phyloP scores from a whole-genome alignment of 2,888 invertebrate species.

The Cheilosia urbana region DNA sequence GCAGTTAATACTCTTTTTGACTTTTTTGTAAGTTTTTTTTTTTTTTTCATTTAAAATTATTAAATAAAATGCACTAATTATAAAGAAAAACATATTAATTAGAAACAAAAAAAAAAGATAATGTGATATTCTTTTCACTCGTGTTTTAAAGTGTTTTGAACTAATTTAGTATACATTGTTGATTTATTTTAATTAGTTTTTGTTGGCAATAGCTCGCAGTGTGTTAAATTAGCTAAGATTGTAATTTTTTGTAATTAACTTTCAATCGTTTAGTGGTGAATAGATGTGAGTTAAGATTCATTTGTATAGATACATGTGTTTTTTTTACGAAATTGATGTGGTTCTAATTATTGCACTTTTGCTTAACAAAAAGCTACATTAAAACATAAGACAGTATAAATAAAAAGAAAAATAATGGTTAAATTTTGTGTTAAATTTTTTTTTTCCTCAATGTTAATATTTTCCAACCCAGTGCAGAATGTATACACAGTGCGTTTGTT shows the following conservation, averaged over 20 bases:
- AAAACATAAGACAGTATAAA: slow-evolving; percentile 21
- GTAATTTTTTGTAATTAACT: slow-evolving; percentile 39
- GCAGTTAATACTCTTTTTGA: slow-evolving; percentile 39
- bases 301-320: slow-evolving; percentile 67
- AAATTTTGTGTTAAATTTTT: slow-evolving; percentile 62
- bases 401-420: slow-evolving; percentile 38
- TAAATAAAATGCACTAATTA: slow-evolving; percentile 56
- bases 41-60: slow-evolving; percentile 42
- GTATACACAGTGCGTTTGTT: slow-evolving; percentile 72
- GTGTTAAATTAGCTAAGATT: slow-evolving; percentile 65
- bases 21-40: slow-evolving; percentile 73
- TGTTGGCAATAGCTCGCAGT: slow-evolving; percentile 75
- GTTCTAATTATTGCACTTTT: slow-evolving; percentile 60
- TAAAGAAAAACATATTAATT: slow-evolving; percentile 26
- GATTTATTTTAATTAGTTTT: slow-evolving; percentile 43
- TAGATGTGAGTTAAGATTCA: slow-evolving; percentile 59
- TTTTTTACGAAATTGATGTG: slow-evolving; percentile 48
- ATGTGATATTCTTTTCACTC: slow-evolving; percentile 64
- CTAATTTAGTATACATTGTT: slow-evolving; percentile 49
- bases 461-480: slow-evolving; percentile 76
- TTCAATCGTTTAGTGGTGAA: slow-evolving; percentile 61
- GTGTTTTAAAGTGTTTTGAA: slow-evolving; percentile 64
- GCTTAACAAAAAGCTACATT: slow-evolving; percentile 52
- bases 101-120: slow-evolving; percentile 43
- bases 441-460: slow-evolving; percentile 51